Evolutionary conservation across 2,888 invertebrate species (phyloP).

Genomic region (Diaperis boleti): DNA sequence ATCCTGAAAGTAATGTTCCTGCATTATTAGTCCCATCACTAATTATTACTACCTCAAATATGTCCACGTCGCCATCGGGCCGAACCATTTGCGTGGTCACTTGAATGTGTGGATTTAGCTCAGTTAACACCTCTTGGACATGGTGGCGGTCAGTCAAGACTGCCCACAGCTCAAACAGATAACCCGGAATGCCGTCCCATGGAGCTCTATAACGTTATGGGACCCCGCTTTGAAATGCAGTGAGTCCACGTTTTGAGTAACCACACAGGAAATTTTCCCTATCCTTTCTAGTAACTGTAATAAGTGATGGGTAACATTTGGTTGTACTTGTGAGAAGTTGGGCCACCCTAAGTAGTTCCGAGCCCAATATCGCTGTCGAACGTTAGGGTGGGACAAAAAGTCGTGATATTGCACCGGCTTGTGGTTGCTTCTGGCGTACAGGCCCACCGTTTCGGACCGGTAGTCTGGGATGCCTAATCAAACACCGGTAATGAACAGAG

Average conservation of each 20-base stretch:
- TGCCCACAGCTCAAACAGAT: constrained; percentile 81
- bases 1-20: too few relatives aligned
- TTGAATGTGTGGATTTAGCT: constrained; percentile 76
- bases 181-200: constrained; percentile 87
- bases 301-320: constrained; percentile 83
- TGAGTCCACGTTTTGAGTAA: constrained; percentile 97
- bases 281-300: constrained; percentile 79
- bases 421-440: constrained; percentile 87
- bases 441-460: constrained; percentile 90
- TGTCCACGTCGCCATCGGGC: constrained; percentile 95
- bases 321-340: constrained; percentile 81
- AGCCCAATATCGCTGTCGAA: constrained; percentile 92
- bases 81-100: constrained; percentile 74
- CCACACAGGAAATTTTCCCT: constrained; percentile 73
- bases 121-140: constrained; percentile 78
- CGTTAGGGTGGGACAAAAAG: constrained; percentile 77
- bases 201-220: constrained; percentile 84
- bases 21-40: too few relatives aligned
- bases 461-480: constrained; percentile 91
- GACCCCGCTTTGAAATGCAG: constrained; percentile 93
- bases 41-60: constrained; percentile 81
- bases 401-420: constrained; percentile 90
- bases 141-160: constrained; percentile 74
- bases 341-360: constrained; percentile 96
- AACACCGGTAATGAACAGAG: too few relatives aligned